phyloP scores from a whole-genome alignment of 2,888 invertebrate genomes.

The Polyommatus icarus region DNA sequence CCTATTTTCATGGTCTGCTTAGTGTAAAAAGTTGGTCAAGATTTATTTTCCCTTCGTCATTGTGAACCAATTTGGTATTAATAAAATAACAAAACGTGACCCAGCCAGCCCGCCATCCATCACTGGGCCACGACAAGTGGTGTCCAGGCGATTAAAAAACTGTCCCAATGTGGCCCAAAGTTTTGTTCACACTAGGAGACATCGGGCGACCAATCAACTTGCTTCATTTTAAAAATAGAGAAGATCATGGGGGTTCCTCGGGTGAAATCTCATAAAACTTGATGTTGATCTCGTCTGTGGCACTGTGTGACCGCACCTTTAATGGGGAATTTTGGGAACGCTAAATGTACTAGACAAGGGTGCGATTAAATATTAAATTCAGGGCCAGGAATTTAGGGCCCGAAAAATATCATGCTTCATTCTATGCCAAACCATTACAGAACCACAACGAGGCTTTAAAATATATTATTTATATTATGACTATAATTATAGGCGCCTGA shows the following conservation, averaged over 20 bases:
- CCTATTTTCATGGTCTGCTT: not conserved
- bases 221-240: not conserved
- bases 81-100: constrained; percentile 80
- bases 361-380: constrained; percentile 79
- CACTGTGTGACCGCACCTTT: not conserved
- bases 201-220: not conserved
- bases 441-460: constrained; percentile 64
- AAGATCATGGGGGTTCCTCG: not conserved
- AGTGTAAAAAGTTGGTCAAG: constrained; percentile 39
- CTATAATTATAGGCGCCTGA: constrained; percentile 42
- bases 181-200: not conserved
- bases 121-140: constrained; percentile 73
- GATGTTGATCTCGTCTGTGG: not conserved
- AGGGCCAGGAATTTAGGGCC: constrained; percentile 76
- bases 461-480: constrained; percentile 62
- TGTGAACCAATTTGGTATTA: constrained; percentile 77
- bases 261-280: not conserved
- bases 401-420: constrained; percentile 58
- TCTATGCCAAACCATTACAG: constrained; percentile 57
- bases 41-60: constrained; percentile 67
- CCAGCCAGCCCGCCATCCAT: constrained; percentile 68
- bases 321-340: constrained; percentile 64
- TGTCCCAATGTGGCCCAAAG: constrained; percentile 52
- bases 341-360: constrained; percentile 79
- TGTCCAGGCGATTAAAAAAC: constrained; percentile 72